Percentiles rank a stretch among this genome's conserved stretches.
These are phyloP conservation scores for Lampropteryx suffumata DNA, from an alignment of 2,888 invertebrate species.

Conservation along the genomic window DNA sequence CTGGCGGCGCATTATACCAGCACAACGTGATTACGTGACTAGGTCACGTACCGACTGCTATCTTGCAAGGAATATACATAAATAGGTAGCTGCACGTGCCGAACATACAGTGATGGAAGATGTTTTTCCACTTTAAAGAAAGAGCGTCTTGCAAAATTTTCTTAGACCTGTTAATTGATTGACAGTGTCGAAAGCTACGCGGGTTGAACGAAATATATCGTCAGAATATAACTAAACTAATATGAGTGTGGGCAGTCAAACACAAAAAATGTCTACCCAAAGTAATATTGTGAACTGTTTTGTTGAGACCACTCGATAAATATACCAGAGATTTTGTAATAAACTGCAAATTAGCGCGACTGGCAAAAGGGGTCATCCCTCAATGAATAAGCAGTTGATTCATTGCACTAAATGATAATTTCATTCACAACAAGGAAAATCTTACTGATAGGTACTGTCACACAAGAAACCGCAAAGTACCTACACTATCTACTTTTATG, in stretches of 20 bases:
- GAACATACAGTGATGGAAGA: conserved; percentile 7
- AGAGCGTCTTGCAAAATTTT: background rate
- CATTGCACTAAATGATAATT: conserved; percentile 7
- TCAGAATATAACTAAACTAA: no score
- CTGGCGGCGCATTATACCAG: conserved; percentile 16
- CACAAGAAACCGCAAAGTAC: conserved; percentile 1
- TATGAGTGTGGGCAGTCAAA: no score
- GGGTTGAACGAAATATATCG: no score
- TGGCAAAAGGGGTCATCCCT: conserved; percentile 5
- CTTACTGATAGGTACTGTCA: background rate
- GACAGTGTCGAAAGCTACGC: no score
- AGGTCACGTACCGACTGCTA: conserved; percentile 65
- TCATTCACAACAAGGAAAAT: conserved; percentile 15
- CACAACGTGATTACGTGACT: conserved; percentile 60
- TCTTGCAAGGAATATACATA: conserved; percentile 52
- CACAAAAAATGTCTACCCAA: no score
- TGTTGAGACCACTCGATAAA: no score
- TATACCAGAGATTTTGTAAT: no score
- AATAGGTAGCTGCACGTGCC: conserved; percentile 53
- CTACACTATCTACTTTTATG: background rate
- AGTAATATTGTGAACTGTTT: no score
- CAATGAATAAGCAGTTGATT: conserved; percentile 18
- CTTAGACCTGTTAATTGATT: no score
- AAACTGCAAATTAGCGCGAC: conserved; percentile 8
- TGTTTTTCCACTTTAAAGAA: background rate